phyloP scores from a whole-genome alignment of 1,140 invertebrate genomes.

The Hylaeus volcanicus region DNA sequence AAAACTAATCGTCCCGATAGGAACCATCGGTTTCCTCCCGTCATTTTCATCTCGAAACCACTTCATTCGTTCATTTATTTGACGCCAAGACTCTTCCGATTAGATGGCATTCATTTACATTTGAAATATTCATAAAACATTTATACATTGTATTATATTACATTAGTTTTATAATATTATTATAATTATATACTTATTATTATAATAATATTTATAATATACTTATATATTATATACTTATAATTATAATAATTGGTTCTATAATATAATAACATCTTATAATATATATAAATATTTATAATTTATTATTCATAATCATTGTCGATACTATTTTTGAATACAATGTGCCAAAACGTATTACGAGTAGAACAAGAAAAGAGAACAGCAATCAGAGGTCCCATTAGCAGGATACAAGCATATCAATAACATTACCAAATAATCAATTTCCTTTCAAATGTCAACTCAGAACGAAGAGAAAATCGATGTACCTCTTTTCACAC shows the following conservation, averaged over 20 bases:
- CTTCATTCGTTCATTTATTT: constrained; percentile 22
- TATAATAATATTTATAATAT: too few species aligned
- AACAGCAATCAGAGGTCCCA: neutral
- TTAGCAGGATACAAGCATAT: constrained; percentile 30
- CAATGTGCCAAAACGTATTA: constrained; percentile 10
- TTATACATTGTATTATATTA: too few species aligned
- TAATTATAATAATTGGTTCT: too few species aligned
- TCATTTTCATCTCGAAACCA: constrained; percentile 23
- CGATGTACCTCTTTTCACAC: neutral
- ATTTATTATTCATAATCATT: neutral
- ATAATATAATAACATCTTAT: too few species aligned
- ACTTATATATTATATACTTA: too few species aligned
- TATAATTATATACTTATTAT: too few species aligned
- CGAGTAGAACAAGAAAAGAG: neutral
- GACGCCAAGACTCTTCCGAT: constrained; percentile 48
- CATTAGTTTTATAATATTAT: too few species aligned
- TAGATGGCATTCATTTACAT: neutral
- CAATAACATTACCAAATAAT: constrained; percentile 10
- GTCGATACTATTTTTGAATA: neutral
- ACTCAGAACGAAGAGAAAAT: neutral
- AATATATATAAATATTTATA: too few species aligned
- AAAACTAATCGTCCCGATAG: constrained; percentile 27
- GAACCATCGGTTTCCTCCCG: constrained; percentile 40
- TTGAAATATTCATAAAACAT: too few species aligned
- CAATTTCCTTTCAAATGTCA: neutral